Evolutionary conservation across 2,113 vertebrate genomes (phyloP), one percentile per base, ranked within the genome.

Genomic region (Hypanus sabinus): DNA sequence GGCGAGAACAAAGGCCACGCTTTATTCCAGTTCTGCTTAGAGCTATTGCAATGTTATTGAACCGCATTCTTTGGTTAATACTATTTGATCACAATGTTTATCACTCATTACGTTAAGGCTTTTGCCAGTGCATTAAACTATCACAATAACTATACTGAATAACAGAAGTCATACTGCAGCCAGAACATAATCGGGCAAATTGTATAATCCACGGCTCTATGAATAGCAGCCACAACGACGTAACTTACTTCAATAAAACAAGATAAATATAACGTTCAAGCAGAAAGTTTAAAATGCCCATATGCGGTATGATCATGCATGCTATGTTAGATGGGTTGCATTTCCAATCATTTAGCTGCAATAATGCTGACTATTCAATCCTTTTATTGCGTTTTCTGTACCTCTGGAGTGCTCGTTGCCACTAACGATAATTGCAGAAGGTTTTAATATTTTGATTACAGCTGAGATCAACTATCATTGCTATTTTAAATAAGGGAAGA

Each of bases 1-100:
- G 91, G 73, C 70, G 38, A 73, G 91, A 93, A 93, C 91, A 93
- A 93, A 93, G 91, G 70, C 22, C 91, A 73, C 70, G 38, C 62
- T 73, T 93, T 75, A 93, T 93, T 73, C 91, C 33, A 4, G 71
- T 73, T 55, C 70, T 46, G 14, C 55, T 30, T 27, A 55, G 36
- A 46, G 70, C 38, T 46, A 30, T 71, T 73, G 70, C 91, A 24
- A 93, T 1, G 55, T 71, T 46, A 93, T 71, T 92, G 62, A 92
- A 92, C 16, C 0, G 90, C 4, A 33, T 33, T n/a, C 68, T 68
- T 30, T 12, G 38, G 46, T 68, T 55, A 71, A 55, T 93, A 70
- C 38, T 55, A 75, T 93, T 46, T 93, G 24, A 73, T 55, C 24
- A 24, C 22, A 27, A 7, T 60, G 57, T 55, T 70, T 30, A 85